Base-by-base conservation (phyloP, 2,113 vertebrate species). In the Oncorhynchus gorbuscha region DNA sequence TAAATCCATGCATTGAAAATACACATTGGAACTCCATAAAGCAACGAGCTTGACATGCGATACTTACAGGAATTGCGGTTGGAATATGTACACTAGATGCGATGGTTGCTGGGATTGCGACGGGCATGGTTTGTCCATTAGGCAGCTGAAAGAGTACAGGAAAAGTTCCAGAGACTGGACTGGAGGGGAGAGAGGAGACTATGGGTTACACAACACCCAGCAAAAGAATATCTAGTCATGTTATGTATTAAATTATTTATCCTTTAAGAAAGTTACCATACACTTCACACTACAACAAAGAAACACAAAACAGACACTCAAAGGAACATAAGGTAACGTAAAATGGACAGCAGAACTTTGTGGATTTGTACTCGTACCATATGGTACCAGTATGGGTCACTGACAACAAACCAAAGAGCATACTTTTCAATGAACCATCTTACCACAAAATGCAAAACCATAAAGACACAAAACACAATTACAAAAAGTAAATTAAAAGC, bases 61-160 rank as follows among this genome's bases (percentile, higher is more conserved):
- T 71, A 95, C 97, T 95, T 94, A 99, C 97, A 90, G 97, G 97
- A 91, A 98, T 96, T 92, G 97, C 93, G 90, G 97, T 93, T 92
- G 96, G 97, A 90, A 98, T 97, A 92, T 98, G 97, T 85, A 97
- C 95, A 92, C 95, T 97, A 89, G 97, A 96, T 92, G 98, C 96
- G 90, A 99, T 97, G 89, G 98, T 95, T 76, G 97, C 97, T 90
- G 98, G 97, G 92, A 99, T 97, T 89, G 97, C 95, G 79, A 99
- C 95, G 85, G 98, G 97, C 97, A 99, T 96, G 86, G 97, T 98
- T 91, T 99, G 97, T 92, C 97, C 97, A 85, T 99, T 98, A 89
- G 97, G 96, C 90, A 99, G 96, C 95, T 99, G 98, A 90, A 99
- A 95, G 76, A 99, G 95, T 89, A 99, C 95, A 77, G 98, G 98